Base-by-base conservation (phyloP, 2,113 vertebrate species). In the Cathartes aura region DNA sequence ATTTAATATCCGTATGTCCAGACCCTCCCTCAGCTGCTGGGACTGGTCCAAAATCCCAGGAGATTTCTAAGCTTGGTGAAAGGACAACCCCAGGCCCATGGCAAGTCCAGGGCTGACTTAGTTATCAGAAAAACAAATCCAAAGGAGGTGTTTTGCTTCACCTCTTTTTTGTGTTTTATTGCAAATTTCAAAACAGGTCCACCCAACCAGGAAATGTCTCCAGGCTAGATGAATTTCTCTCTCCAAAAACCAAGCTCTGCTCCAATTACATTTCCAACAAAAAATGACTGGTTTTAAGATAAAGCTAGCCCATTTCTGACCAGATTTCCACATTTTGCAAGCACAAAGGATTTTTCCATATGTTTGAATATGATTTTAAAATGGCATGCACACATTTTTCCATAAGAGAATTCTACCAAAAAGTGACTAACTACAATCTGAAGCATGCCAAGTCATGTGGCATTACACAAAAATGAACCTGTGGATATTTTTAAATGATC, bases 341-440 rank as follows among this genome's bases (percentile, higher is more conserved):
- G 87, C 56, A 94, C 74, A 89, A 96, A 93, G 64, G 81, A 78
- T 60, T 89, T 87, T 95, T 96, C 87, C 81, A 78, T 93, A 82
- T 78, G 94, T 50, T 79, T 87, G 73, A 78, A 72, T 64, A 60
- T 29, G 60, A 95, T 89, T 96, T 96, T 82, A 20, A 91, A 87
- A 89, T 75, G 58, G 32, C 93, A 91, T n/a, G 34, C 80, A 62
- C 43, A 84, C 68, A 94, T 91, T 93, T 94, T 95, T 92, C 83
- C 68, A 12, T 68, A 19, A 62, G 11, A 94, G 43, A 92, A 92
- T 82, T 84, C 78, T 92, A 96, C 86, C 80, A 84, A 89, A 92
- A 95, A 95, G 68, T 93, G 91, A 92, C 95, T 84, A 96, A 89
- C 75, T 92, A 18, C 43, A 52, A 42, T 60, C 27, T 79, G 60